Conservation (phyloP, 2,113 vertebrate species). For the Pelvicachromis taeniatus region DNA sequence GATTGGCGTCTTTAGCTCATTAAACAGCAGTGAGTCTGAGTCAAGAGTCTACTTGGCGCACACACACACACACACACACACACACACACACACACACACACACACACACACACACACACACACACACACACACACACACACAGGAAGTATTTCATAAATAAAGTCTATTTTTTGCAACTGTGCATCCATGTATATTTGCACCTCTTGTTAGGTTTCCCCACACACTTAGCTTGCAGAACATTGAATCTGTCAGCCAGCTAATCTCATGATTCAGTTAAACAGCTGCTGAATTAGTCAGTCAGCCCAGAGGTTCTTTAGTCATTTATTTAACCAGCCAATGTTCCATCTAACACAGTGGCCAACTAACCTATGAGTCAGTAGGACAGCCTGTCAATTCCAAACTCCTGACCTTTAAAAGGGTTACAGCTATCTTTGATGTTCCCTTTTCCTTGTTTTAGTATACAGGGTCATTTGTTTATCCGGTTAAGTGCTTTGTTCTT, state of each 20-base stretch:
- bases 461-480: slow-evolving; percentile 53
- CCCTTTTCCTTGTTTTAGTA: slow-evolving; percentile 31
- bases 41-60: background rate
- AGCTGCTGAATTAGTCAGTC: background rate
- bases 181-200: background rate
- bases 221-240: background rate
- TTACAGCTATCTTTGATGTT: slow-evolving; percentile 50
- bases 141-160: slow-evolving; percentile 34
- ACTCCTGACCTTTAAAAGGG: slow-evolving; percentile 41
- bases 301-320: background rate
- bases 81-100: background rate
- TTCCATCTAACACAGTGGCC: background rate
- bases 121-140: background rate
- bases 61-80: background rate
- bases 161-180: background rate
- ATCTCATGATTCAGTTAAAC: background rate
- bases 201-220: background rate
- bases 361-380: slow-evolving; percentile 3
- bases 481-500: slow-evolving; percentile 54
- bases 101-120: background rate
- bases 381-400: background rate
- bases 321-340: background rate
- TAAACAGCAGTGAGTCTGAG: slow-evolving; percentile 59
- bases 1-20: slow-evolving; percentile 61
- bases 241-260: background rate